Evolutionary conservation across 2,113 vertebrate species (phyloP).

Genomic region (Alosa alosa): DNA sequence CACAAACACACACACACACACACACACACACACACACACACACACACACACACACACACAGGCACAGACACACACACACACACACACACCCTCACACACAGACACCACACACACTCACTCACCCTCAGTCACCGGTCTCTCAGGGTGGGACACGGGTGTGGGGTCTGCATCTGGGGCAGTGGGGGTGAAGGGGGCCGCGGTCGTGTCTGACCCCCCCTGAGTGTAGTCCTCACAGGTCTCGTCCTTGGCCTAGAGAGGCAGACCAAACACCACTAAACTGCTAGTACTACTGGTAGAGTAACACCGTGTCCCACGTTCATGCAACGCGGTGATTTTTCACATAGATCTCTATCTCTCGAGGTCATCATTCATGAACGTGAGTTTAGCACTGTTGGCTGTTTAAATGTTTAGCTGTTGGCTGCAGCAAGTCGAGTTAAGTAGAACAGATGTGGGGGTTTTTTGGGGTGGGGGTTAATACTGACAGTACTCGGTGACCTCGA

Average conservation of each 20-base stretch:
- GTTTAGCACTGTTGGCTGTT: too few relatives aligned
- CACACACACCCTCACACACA: not conserved
- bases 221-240: constrained; percentile 79
- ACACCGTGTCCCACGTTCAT: too few relatives aligned
- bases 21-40: not conserved
- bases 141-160: constrained; percentile 57
- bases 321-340: too few relatives aligned
- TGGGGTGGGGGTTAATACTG: too few relatives aligned
- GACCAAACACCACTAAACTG: not conserved
- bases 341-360: too few relatives aligned
- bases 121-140: constrained; percentile 82
- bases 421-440: too few relatives aligned
- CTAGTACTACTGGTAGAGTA: not conserved
- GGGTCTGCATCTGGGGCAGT: constrained; percentile 60
- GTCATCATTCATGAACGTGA: too few relatives aligned
- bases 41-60: not conserved
- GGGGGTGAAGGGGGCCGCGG: constrained; percentile 55
- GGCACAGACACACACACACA: not conserved
- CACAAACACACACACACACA: not conserved
- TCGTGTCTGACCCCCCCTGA: constrained; percentile 60
- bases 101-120: constrained; percentile 38
- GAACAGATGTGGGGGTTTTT: too few relatives aligned
- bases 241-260: constrained; percentile 65
- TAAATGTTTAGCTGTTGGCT: too few relatives aligned
- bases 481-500: too few relatives aligned